Base-by-base conservation (phyloP, 2,888 invertebrate genomes). In the Calephelis perditalis region DNA sequence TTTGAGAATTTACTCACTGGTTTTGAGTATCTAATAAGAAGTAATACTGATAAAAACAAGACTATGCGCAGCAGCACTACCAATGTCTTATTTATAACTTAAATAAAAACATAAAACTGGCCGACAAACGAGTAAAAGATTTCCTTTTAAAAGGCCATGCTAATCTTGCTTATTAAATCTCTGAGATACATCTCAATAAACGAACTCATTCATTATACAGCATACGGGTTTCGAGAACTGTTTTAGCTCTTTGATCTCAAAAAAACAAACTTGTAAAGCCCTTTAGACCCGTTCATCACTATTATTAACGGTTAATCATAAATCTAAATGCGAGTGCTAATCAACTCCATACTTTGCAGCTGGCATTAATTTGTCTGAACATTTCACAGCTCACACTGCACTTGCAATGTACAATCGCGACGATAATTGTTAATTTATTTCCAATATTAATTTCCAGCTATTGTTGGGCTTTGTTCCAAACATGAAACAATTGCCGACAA, bases 361-460 rank as follows among this genome's bases (percentile, higher is more conserved):
- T 86, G 88, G 74, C 72, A 79, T 81, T 80, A 84, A 87, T 87
- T 86, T 83, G 78, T 80, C 79, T 75, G 79, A 77, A 74, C 79
- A 76, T 75, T 81, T 80, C 76, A 76, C 80, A 78, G 79, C 77
- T 77, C 72, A 65, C 67, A 64, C 61, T 67, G 66, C 63, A 63
- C 63, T 58, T 44, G 61, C 61, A 61, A 64, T 61, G 60, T 58
- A 59, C 43, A 54, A 54, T 54, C 36, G 11, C 6, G 35, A 35
- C 7, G 11, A 54, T 11, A 54, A 54, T 54, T 54, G 11, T 36
- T 36, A 54, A 26, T 54, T 35, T 36, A 26, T 7, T 54, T 11
- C 36, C 54, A 36, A 36, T 36, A 54, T 54, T 11, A 36, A 5
- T 36, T 54, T 54, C 36, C 7, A 6, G 35, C 40, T 40, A 40